Base-by-base conservation (phyloP, 2,113 vertebrate genomes). In the Camelus bactrianus region DNA sequence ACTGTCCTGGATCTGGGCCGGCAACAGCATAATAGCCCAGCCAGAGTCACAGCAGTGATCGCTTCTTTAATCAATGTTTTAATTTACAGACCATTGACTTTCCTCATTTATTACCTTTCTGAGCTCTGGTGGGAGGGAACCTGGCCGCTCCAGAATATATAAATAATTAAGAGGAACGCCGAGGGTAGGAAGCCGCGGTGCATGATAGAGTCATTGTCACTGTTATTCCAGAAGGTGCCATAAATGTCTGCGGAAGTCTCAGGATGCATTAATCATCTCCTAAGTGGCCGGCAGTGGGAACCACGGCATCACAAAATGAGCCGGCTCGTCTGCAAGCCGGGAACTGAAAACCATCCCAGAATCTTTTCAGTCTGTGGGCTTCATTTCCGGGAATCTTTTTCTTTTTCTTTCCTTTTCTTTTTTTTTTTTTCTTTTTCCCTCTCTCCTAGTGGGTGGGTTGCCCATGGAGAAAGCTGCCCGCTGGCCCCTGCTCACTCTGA, bases 21-120 rank as follows among this genome's bases (percentile, higher is more conserved):
- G 75, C 75, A 97, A 98, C 97, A 98, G 94, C 97, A 92, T 80
- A 88, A 93, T 15, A 81, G 98, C 90, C 85, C 1, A 97, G 98
- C 97, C 96, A 94, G 97, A 96, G 97, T 95, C 95, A 92, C 96
- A 98, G 91, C 97, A 95, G 97, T 97, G 95, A 98, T 98, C 98
- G 84, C 97, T 98, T 97, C 98, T 98, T 96, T 98, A 98, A 99
- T 99, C 99, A 98, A 98, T 98, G 98, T 98, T 98, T 98, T 97
- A 98, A 99, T 98, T 99, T 97, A 98, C 97, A 98, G 98, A 96
- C 97, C 98, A 98, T 98, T 99, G 98, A 98, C 98, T 98, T 97
- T 96, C 84, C 97, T 97, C 98, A 97, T 98, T 98, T 98, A 97
- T 98, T 98, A 98, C 84, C 15, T 97, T 95, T 81, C 98, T 90